Evolutionary conservation across 2,888 invertebrate genomes (phyloP).

Genomic region (Arctia plantaginis): DNA sequence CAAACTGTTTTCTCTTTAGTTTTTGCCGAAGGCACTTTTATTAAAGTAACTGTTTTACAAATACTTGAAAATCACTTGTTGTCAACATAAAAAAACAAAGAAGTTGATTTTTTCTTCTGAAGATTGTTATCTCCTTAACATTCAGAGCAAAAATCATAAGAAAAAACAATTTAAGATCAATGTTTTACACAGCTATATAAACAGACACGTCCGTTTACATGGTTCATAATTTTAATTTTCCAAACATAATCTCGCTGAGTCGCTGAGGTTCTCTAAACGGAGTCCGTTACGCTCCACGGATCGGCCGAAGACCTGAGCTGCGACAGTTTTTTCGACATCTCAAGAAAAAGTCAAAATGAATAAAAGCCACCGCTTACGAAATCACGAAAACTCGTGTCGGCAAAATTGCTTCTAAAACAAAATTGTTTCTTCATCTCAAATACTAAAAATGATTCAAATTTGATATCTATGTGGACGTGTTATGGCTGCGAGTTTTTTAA

Average conservation of each 20-base stretch:
- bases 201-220: constrained; percentile 25
- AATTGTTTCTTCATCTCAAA: constrained; percentile 27
- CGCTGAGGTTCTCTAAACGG: constrained; percentile 38
- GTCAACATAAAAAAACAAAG: too few species aligned
- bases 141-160: neutral
- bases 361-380: constrained; percentile 70
- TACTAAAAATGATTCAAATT: constrained; percentile 29
- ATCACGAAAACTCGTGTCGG: constrained; percentile 80
- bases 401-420: constrained; percentile 65
- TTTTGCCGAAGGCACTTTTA: too few species aligned
- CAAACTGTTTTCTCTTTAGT: too few species aligned
- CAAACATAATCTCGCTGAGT: constrained; percentile 47
- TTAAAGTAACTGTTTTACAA: too few species aligned
- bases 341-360: constrained; percentile 67
- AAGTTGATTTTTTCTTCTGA: too few species aligned
- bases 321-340: constrained; percentile 71
- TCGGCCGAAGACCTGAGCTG: constrained; percentile 64
- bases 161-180: neutral
- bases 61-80: too few species aligned
- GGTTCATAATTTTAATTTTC: constrained; percentile 48
- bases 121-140: neutral
- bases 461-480: constrained; percentile 37
- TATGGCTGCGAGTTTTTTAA: constrained; percentile 35
- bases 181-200: neutral
- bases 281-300: constrained; percentile 63